Percentiles rank a stretch among this genome's conserved stretches.
Evolutionary conservation across 2,797 vertebrate genomes (phyloP).

Genomic region (Gambusia yucatana): DNA sequence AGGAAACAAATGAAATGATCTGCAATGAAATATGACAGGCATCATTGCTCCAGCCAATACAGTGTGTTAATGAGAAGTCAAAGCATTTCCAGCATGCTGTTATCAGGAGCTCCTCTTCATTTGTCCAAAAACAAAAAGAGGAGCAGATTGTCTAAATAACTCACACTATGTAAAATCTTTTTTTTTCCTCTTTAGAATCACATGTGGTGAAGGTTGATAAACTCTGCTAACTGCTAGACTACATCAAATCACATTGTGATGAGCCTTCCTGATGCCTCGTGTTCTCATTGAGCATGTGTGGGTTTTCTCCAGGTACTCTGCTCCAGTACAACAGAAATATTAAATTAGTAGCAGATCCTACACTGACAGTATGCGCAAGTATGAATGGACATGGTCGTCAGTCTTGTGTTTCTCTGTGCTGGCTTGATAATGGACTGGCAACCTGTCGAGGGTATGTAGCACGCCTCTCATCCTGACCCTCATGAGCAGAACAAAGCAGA

Average conservation of each 20-base stretch:
- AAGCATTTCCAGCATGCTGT: neutral
- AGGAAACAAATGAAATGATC: neutral
- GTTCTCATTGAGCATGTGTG: neutral
- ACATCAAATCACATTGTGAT: neutral
- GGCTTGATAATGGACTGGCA: neutral
- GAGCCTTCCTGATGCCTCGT: neutral
- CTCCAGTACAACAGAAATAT: neutral
- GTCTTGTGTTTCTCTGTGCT: conserved; percentile 2
- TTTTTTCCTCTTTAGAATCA: neutral
- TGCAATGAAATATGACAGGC: neutral
- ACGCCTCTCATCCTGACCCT: neutral
- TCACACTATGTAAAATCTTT: neutral
- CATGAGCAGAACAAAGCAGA: neutral
- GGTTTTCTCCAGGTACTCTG: neutral
- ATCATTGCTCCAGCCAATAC: neutral
- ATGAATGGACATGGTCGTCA: neutral
- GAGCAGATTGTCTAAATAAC: neutral
- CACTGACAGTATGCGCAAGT: neutral
- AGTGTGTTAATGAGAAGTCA: neutral
- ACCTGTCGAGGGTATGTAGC: neutral
- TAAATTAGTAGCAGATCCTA: neutral
- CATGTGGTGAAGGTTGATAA: neutral
- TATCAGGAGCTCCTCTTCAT: neutral
- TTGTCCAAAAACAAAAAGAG: neutral
- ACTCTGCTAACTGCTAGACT: neutral